Percentiles rank a stretch among this genome's conserved stretches.
phyloP scores from a whole-genome alignment of 1,140 invertebrate species.

The Copidosoma floridanum region DNA sequence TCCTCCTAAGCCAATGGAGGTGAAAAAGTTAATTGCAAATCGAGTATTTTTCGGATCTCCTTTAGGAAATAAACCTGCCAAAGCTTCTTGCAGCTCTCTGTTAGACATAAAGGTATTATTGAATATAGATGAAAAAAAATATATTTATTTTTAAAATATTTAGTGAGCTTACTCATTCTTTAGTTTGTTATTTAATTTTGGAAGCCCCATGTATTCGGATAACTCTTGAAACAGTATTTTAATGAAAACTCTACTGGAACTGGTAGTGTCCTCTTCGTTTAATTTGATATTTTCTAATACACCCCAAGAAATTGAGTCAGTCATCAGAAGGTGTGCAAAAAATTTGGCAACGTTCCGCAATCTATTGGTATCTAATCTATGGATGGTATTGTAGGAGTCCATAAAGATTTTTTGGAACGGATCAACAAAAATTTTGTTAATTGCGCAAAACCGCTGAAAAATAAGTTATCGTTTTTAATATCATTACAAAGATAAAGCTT shows the following conservation, averaged over 20 bases:
- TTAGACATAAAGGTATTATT: constrained; percentile 40
- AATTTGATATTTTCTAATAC: constrained; percentile 85
- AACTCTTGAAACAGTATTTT: constrained; percentile 98
- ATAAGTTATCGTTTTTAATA: constrained; percentile 16
- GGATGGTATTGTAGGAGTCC: constrained; percentile 92
- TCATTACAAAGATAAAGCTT: neutral
- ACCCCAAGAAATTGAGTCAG: constrained; percentile 94
- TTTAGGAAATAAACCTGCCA: constrained; percentile 91
- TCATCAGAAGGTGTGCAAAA: constrained; percentile 94
- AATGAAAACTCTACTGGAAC: constrained; percentile 95
- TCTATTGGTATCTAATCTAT: constrained; percentile 94
- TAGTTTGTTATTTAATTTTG: constrained; percentile 85
- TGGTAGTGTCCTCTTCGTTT: constrained; percentile 97
- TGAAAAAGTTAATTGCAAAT: constrained; percentile 99
- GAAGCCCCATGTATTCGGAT: constrained; percentile 92
- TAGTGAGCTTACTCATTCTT: constrained; percentile 74
- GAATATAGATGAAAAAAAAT: neutral
- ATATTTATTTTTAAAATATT: neutral
- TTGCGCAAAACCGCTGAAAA: constrained; percentile 83
- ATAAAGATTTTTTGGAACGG: constrained; percentile 95
- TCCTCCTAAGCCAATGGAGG: constrained; percentile 95
- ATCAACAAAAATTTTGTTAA: constrained; percentile 86
- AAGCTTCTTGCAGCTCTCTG: constrained; percentile 81
- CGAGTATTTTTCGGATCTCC: constrained; percentile 95
- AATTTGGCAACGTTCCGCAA: constrained; percentile 98